A percentile compares a stretch with the other conserved stretches of the same genome.
phyloP scores from a whole-genome alignment of 2,113 vertebrate genomes.

The Typhlomys cinereus region DNA sequence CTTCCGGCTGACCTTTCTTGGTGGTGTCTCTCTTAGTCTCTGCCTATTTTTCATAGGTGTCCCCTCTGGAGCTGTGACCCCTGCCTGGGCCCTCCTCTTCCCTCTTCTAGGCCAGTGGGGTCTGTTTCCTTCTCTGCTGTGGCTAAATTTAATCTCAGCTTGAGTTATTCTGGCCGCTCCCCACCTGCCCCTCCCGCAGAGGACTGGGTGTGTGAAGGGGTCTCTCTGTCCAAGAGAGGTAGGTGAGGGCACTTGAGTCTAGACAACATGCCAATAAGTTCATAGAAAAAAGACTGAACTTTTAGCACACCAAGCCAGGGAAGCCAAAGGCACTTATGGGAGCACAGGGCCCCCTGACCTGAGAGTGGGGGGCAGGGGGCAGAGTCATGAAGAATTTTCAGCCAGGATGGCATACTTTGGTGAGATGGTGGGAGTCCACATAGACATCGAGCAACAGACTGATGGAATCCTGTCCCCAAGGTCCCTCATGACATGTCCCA shows the following conservation, averaged over 20 bases:
- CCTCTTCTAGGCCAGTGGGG: constrained; percentile 69
- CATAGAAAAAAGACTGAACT: neutral
- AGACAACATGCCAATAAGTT: neutral
- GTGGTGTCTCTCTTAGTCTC: neutral
- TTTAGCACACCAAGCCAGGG: neutral
- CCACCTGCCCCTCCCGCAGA: constrained; percentile 34
- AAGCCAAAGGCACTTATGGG: neutral
- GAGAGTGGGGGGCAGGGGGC: too few relatives aligned
- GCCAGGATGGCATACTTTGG: neutral
- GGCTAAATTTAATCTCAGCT: constrained; percentile 76
- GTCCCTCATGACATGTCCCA: constrained; percentile 38
- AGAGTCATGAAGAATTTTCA: neutral
- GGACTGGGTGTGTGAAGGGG: constrained; percentile 18
- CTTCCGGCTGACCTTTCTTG: neutral
- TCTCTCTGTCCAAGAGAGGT: neutral
- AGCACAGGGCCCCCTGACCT: neutral
- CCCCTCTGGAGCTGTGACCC: constrained; percentile 35
- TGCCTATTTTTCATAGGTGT: neutral
- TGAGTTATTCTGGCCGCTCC: constrained; percentile 74
- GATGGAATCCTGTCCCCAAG: neutral
- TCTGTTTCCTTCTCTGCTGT: constrained; percentile 67
- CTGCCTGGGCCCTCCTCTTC: constrained; percentile 59
- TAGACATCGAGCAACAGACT: neutral
- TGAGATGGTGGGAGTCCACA: neutral
- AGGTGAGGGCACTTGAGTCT: neutral